Base-by-base conservation (phyloP, 2,888 invertebrate genomes). In the Trichopoda pennipes region DNA sequence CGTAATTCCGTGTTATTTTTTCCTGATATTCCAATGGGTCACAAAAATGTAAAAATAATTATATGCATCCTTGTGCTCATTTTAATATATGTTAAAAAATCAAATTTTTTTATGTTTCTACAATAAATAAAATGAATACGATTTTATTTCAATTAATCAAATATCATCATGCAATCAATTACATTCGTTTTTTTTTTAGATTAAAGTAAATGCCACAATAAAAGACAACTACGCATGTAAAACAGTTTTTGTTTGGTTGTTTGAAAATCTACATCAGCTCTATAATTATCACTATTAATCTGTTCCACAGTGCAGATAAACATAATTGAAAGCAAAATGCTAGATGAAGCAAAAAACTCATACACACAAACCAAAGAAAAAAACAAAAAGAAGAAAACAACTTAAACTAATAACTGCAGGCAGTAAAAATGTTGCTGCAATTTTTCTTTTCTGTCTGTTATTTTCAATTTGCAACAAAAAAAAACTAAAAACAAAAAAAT, bases 361-460 rank as follows among this genome's bases (percentile, higher is more conserved):
- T n/a, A n/a, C n/a, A n/a, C n/a, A n/a, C n/a, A n/a, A n/a, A n/a
- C n/a, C n/a, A n/a, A n/a, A n/a, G n/a, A n/a, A n/a, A n/a, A n/a
- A n/a, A n/a, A n/a, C n/a, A n/a, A n/a, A n/a, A 38, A 10, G 12
- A 38, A 28, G 28, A 47, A 47, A 78, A 42, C 38, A 16, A 56
- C 49, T 68, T 55, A 72, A 76, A 38, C 69, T 28, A 75, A 80
- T 64, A 70, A 70, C 69, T 66, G 53, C 64, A 80, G 63, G 76
- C 76, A 23, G 64, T 76, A 80, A 70, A 80, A 70, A 64, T 66
- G 42, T 49, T 75, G 80, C 58, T 80, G 58, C 64, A 76, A 56
- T 58, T 68, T 73, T 58, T 42, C 70, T 49, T 56, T 66, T 64
- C 19, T 55, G 8, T 44, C n/a, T 17, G 4, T 53, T 66, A 3